Percentiles rank a stretch among this genome's conserved stretches.
phyloP scores from a whole-genome alignment of 1,140 invertebrate species.

The Formica selysi region DNA sequence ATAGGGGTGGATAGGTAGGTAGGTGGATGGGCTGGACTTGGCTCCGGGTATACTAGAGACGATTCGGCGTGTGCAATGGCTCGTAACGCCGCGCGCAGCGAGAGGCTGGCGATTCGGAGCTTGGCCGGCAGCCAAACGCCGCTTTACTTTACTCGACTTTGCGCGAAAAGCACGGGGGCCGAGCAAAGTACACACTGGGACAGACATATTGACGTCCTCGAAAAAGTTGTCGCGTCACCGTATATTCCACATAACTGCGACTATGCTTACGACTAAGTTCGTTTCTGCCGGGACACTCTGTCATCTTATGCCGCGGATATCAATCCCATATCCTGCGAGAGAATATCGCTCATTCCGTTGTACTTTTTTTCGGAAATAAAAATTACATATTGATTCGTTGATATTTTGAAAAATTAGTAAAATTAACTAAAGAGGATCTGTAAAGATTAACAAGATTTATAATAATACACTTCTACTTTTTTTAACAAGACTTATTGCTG shows the following conservation, averaged over 20 bases:
- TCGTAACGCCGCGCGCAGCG: slow-evolving; percentile 80
- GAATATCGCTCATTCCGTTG: background rate
- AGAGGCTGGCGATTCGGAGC: slow-evolving; percentile 77
- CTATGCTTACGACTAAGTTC: slow-evolving; percentile 70
- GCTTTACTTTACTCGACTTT: slow-evolving; percentile 82
- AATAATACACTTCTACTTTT: background rate
- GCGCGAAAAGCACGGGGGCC: slow-evolving; percentile 65
- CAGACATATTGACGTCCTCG: slow-evolving; percentile 81
- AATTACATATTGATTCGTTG: background rate
- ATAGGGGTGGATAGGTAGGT: slow-evolving; percentile 73
- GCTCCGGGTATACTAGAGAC: slow-evolving; percentile 75
- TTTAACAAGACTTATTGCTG: background rate
- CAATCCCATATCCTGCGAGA: slow-evolving; percentile 21
- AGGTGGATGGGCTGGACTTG: slow-evolving; percentile 72
- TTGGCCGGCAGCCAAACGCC: slow-evolving; percentile 81
- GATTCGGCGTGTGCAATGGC: slow-evolving; percentile 85
- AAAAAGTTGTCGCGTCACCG: slow-evolving; percentile 83
- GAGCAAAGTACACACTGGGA: slow-evolving; percentile 77
- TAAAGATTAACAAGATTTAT: background rate
- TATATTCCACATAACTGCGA: slow-evolving; percentile 79
- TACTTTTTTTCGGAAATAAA: background rate
- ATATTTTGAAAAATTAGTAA: background rate
- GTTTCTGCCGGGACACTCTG: slow-evolving; percentile 24
- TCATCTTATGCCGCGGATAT: background rate
- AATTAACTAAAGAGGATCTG: background rate